A percentile compares a stretch with the other conserved stretches of the same genome.
These are phyloP conservation scores for Argentina silus DNA, from an alignment of 2,797 vertebrate genomes.

Conservation along the genomic window DNA sequence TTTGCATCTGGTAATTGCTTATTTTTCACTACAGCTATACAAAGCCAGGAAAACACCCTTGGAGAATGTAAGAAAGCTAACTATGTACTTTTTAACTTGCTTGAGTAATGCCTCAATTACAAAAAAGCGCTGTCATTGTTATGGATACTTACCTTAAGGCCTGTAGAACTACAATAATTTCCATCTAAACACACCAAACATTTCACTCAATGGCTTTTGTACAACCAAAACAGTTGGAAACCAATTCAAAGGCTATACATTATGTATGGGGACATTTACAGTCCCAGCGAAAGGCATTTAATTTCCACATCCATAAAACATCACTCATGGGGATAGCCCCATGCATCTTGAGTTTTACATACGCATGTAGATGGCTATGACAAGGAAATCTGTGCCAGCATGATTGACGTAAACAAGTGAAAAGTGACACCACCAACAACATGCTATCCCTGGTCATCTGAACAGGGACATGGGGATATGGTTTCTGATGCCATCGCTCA, in stretches of 20 bases:
- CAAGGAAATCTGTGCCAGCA: conserved; percentile 41
- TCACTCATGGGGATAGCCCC: conserved; percentile 43
- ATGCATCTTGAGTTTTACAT: conserved; percentile 32
- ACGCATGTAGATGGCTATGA: conserved; percentile 6
- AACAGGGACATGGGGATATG: neutral
- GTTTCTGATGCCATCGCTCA: conserved; percentile 36
- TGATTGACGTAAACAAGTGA: conserved; percentile 51
- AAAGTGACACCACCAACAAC: conserved; percentile 48
- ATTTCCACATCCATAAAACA: conserved; percentile 67
- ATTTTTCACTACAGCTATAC: conserved; percentile 18
- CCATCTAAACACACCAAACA: conserved; percentile 31
- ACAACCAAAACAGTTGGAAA: conserved; percentile 50
- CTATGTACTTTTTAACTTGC: conserved; percentile 7
- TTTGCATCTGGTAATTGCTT: conserved; percentile 47
- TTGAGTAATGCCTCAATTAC: conserved; percentile 40
- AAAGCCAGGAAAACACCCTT: conserved; percentile 5
- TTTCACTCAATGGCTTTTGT: conserved; percentile 24
- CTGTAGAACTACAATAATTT: conserved; percentile 19
- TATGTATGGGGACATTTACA: conserved; percentile 51
- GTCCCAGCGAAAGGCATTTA: conserved; percentile 50
- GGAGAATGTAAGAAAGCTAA: conserved; percentile 21
- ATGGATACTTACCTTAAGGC: conserved; percentile 34
- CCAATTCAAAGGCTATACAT: conserved; percentile 65
- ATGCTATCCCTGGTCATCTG: conserved; percentile 34
- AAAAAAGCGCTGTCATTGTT: conserved; percentile 26